Conservation (phyloP, 2,888 invertebrate species). For the Drosophila atripex region DNA sequence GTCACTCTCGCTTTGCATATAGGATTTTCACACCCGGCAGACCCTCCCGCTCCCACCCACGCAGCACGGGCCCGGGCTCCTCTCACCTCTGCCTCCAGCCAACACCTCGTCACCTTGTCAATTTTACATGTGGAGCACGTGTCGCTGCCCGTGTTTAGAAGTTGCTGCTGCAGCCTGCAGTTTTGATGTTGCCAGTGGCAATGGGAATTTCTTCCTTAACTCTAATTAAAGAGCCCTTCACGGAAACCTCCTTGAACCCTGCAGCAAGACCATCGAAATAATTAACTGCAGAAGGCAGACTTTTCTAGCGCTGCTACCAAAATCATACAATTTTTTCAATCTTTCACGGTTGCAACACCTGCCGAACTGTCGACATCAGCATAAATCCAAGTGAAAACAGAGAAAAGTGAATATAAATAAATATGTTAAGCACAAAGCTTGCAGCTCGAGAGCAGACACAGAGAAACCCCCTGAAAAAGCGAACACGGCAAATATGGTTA, state of each 20-base stretch:
- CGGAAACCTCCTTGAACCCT: conserved; percentile 27
- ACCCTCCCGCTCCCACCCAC: neutral
- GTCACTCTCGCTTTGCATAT: conserved; percentile 4
- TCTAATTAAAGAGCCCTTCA: conserved; percentile 43
- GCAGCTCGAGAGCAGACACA: conserved; percentile 37
- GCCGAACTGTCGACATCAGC: conserved; percentile 57
- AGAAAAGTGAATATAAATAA: conserved; percentile 28
- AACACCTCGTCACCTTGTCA: conserved; percentile 45
- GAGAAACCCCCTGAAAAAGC: conserved; percentile 30
- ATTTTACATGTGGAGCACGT: conserved; percentile 58
- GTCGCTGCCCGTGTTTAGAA: conserved; percentile 58
- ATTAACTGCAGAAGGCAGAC: conserved; percentile 13
- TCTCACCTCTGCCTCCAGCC: conserved; percentile 17
- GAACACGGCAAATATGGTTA: conserved; percentile 20
- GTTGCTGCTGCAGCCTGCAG: conserved; percentile 22
- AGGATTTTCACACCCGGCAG: conserved; percentile 36
- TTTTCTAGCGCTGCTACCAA: neutral
- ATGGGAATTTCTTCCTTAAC: conserved; percentile 35
- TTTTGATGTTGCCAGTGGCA: conserved; percentile 15
- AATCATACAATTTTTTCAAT: conserved; percentile 6
- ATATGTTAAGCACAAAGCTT: conserved; percentile 40
- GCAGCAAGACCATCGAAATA: conserved; percentile 15
- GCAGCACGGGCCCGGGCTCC: neutral
- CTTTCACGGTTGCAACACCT: conserved; percentile 62
- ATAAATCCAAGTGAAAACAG: conserved; percentile 37